These are phyloP conservation scores for Chondrosia reniformis DNA, from an alignment of 37 sponge, comb jelly and placozoan genomes.

Conservation along the genomic window DNA sequence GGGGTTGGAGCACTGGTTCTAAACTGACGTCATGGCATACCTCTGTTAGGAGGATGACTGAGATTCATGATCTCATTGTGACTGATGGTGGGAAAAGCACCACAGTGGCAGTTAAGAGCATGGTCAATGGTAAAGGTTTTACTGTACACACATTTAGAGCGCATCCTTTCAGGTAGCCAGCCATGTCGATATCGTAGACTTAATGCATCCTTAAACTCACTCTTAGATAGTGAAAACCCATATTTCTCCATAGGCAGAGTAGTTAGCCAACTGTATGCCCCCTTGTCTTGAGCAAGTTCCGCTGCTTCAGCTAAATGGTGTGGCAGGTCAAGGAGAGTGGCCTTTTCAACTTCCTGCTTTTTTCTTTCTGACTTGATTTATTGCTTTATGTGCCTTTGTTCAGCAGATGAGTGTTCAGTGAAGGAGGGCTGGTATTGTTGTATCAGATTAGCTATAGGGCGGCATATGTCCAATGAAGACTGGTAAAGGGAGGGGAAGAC, in stretches of 20 bases:
- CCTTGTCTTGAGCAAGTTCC: neutral
- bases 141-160: neutral
- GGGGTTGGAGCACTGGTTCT: neutral
- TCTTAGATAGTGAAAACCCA: neutral
- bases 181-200: neutral
- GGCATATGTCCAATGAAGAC: neutral
- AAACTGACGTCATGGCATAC: conserved; percentile 19
- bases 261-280: conserved; percentile 9
- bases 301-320: neutral
- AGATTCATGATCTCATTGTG: conserved; percentile 18
- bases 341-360: neutral
- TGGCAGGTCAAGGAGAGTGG: neutral
- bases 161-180: neutral
- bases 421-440: neutral
- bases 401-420: neutral
- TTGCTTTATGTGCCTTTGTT: neutral
- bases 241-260: conserved; percentile 12
- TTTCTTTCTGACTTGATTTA: neutral
- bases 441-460: neutral
- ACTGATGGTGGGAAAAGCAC: conserved; percentile 8
- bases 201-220: conserved; percentile 1
- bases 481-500: neutral
- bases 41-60: neutral
- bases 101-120: conserved; percentile 2
- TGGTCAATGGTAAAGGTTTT: conserved; percentile 1